Conservation (phyloP, 2,888 invertebrate genomes). For the Lapara coniferarum region DNA sequence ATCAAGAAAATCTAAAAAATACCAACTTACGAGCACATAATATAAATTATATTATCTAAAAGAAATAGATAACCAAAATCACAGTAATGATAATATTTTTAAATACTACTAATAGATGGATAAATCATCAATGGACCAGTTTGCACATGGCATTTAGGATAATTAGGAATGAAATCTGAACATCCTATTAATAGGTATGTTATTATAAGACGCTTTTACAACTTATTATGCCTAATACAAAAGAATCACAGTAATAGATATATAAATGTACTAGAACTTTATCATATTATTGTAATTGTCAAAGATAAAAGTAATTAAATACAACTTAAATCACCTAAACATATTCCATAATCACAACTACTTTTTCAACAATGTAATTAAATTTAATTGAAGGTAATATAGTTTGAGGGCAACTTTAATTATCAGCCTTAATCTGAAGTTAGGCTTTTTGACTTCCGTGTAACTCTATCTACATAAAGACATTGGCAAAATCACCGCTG, state of each 20-base stretch:
- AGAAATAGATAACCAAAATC: constrained; percentile 42
- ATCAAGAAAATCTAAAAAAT: constrained; percentile 30
- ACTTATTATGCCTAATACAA: neutral
- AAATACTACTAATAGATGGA: constrained; percentile 1
- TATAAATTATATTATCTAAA: constrained; percentile 36
- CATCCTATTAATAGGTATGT: neutral
- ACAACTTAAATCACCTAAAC: constrained; percentile 7
- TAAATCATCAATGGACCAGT: constrained; percentile 22
- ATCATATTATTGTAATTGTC: neutral
- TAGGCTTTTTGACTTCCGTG: no score
- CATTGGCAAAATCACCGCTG: no score
- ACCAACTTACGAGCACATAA: constrained; percentile 32
- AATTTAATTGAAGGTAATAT: neutral
- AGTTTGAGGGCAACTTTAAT: constrained; percentile 1
- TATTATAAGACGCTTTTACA: neutral
- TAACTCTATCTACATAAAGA: no score
- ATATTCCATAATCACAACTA: neutral
- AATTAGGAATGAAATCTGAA: neutral
- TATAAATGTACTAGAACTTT: neutral
- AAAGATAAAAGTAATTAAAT: neutral
- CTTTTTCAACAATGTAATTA: neutral
- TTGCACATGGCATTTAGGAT: neutral
- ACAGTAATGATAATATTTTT: constrained; percentile 36
- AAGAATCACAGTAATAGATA: neutral
- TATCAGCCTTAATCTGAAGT: constrained; percentile 32